A percentile compares a stretch with the other conserved stretches of the same genome.
These are phyloP conservation scores for Sphyrna mokarran DNA, from an alignment of 2,113 vertebrate species.

Conservation along the genomic window DNA sequence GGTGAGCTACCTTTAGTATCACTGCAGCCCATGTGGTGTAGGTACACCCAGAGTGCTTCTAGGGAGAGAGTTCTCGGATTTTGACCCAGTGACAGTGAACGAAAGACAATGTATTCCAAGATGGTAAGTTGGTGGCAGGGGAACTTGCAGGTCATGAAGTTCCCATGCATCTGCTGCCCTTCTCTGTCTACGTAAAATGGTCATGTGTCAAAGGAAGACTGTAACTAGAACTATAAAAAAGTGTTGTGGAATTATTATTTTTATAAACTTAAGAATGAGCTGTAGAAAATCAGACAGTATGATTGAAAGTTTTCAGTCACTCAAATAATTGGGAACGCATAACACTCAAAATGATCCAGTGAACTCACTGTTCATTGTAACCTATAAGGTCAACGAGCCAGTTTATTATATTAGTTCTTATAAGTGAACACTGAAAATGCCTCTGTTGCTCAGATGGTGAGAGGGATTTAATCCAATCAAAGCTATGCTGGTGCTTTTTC, in stretches of 20 bases:
- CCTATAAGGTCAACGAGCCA: neutral
- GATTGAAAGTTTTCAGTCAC: neutral
- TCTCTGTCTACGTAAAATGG: too few species aligned
- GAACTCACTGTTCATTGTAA: neutral
- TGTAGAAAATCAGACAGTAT: neutral
- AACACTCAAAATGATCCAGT: neutral
- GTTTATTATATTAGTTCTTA: neutral
- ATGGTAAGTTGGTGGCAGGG: too few species aligned
- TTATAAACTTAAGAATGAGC: neutral
- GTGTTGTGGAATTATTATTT: neutral
- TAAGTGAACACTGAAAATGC: neutral
- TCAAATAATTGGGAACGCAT: neutral
- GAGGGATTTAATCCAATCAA: neutral
- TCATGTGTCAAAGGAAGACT: neutral
- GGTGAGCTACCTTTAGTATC: too few species aligned
- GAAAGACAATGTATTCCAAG: too few species aligned
- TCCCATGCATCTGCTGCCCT: too few species aligned
- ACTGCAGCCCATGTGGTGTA: too few species aligned
- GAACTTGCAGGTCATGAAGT: too few species aligned
- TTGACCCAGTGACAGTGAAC: too few species aligned
- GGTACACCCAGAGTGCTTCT: too few species aligned
- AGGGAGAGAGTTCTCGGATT: too few species aligned
- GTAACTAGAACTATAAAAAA: neutral
- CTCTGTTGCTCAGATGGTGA: neutral
- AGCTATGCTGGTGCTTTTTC: neutral